Evolutionary conservation across 1,140 invertebrate genomes (phyloP).

Genomic region (Neodiprion pinetum): DNA sequence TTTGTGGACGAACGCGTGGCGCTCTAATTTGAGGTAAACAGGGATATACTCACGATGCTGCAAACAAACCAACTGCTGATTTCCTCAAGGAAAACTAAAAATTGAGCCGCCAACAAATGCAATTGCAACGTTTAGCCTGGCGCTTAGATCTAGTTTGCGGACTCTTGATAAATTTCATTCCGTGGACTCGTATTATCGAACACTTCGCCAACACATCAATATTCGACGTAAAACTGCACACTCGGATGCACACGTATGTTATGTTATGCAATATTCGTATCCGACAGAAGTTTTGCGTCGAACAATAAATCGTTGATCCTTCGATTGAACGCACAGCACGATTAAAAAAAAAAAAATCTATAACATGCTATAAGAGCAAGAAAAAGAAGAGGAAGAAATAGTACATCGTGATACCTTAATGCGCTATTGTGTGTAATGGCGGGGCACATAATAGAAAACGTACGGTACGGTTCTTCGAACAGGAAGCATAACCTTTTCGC

Average conservation of each 20-base stretch:
- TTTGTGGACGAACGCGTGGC: neutral
- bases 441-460: constrained; percentile 3
- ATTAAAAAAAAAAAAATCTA: too few relatives aligned
- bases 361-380: neutral
- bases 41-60: neutral
- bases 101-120: neutral
- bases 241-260: too few relatives aligned
- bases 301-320: too few relatives aligned
- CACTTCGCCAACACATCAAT: too few relatives aligned
- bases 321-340: too few relatives aligned
- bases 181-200: too few relatives aligned
- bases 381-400: neutral
- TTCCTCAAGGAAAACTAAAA: neutral
- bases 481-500: constrained; percentile 5
- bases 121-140: neutral
- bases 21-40: neutral
- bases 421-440: constrained; percentile 4
- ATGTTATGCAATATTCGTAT: too few relatives aligned
- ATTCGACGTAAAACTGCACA: too few relatives aligned
- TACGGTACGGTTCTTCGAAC: constrained; percentile 1
- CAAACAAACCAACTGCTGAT: neutral
- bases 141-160: neutral
- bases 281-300: too few relatives aligned
- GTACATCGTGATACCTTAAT: constrained; percentile 5
- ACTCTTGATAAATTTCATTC: neutral